phyloP scores from a whole-genome alignment of 2,113 vertebrate genomes.

The Dasyornis broadbenti region DNA sequence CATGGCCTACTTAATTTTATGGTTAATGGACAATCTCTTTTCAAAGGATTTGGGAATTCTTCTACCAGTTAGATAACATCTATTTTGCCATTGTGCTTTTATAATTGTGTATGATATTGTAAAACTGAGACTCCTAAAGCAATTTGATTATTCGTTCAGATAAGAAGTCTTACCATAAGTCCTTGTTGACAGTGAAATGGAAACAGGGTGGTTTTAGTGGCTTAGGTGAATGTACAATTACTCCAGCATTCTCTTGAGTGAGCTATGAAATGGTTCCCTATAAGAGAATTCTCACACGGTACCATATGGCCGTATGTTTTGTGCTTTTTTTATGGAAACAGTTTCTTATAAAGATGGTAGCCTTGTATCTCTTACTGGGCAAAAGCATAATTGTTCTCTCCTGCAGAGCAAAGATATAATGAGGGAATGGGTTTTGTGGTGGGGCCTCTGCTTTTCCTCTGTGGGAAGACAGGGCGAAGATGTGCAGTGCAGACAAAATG shows the following conservation, averaged over 20 bases:
- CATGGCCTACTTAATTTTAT: not conserved
- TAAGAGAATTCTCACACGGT: not conserved
- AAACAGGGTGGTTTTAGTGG: not conserved
- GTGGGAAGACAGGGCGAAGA: not conserved
- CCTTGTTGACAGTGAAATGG: not conserved
- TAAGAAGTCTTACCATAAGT: slow-evolving; percentile 4
- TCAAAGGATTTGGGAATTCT: not conserved
- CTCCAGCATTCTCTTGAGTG: not conserved
- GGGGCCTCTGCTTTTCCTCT: not conserved
- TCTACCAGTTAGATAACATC: not conserved
- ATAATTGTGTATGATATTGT: not conserved
- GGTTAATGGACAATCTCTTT: not conserved
- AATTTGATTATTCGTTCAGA: slow-evolving; percentile 22
- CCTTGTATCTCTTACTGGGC: not conserved
- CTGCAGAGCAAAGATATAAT: not conserved
- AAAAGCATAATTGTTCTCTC: not conserved
- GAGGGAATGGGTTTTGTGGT: not conserved
- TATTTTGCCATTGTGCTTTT: not conserved
- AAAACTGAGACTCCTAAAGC: not conserved
- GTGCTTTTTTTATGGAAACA: not conserved
- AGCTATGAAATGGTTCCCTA: not conserved
- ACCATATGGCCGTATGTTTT: not conserved
- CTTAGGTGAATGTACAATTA: not conserved
- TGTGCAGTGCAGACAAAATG: not conserved
- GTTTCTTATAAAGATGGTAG: not conserved